These are phyloP conservation scores for Megatriorchis doriae DNA, from an alignment of 2,113 vertebrate species.

Conservation along the genomic window DNA sequence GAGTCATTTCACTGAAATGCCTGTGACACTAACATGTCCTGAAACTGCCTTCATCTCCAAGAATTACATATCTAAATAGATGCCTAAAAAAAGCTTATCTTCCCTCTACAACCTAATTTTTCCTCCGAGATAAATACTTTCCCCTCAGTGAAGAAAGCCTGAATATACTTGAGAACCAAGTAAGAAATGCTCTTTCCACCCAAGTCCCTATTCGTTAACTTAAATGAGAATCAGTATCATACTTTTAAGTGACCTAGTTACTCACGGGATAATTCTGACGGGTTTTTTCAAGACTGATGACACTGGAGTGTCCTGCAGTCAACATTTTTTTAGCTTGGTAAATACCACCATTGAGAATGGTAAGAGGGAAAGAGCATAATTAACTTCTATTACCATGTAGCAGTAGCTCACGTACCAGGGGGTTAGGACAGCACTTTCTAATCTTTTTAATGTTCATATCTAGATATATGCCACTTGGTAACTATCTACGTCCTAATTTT, in stretches of 20 bases:
- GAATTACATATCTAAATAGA: background rate
- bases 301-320: background rate
- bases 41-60: background rate
- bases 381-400: background rate
- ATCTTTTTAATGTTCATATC: background rate
- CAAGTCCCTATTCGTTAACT: background rate
- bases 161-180: background rate
- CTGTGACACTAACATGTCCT: background rate
- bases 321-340: background rate
- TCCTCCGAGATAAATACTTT: background rate
- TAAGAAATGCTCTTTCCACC: background rate
- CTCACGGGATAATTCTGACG: background rate
- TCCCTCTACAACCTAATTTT: background rate
- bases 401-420: background rate
- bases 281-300: background rate
- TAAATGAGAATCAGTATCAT: background rate
- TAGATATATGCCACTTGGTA: background rate
- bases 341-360: background rate
- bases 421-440: background rate
- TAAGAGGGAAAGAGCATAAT: background rate
- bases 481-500: background rate
- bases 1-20: background rate
- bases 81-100: background rate
- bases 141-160: background rate
- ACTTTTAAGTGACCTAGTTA: background rate